A percentile compares a stretch with the other conserved stretches of the same genome.
Evolutionary conservation across 2,888 invertebrate genomes (phyloP).

Genomic region (Mesorhabditis spiculigera): DNA sequence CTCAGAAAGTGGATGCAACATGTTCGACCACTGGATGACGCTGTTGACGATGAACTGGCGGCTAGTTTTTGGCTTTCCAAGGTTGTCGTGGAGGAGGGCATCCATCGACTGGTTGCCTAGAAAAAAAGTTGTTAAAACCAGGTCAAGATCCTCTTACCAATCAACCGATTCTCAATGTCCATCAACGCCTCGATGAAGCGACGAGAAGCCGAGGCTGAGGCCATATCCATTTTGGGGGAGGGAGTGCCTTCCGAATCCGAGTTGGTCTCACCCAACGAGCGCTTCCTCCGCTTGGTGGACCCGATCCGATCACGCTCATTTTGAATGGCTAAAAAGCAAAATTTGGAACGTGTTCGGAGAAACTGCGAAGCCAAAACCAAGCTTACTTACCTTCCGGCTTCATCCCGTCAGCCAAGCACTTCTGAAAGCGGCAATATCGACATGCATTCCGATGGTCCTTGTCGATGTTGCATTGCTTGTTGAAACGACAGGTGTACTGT

Average conservation of each 20-base stretch:
- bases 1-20: conserved; percentile 52
- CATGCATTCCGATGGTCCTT: conserved; percentile 59
- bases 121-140: not conserved
- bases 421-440: conserved; percentile 57
- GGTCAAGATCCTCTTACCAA: conserved; percentile 7
- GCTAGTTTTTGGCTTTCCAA: conserved; percentile 19
- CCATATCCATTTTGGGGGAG: conserved; percentile 25
- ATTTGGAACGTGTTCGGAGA: not conserved
- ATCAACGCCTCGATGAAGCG: conserved; percentile 44
- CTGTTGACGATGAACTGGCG: conserved; percentile 40
- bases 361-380: not conserved
- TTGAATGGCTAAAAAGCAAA: conserved; percentile 76
- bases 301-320: conserved; percentile 91
- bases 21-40: conserved; percentile 51
- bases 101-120: conserved; percentile 34
- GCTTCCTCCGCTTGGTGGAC: conserved; percentile 50
- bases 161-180: conserved; percentile 47
- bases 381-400: conserved; percentile 43
- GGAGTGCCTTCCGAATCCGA: conserved; percentile 39
- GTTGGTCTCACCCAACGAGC: conserved; percentile 34
- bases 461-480: conserved; percentile 56
- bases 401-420: conserved; percentile 58
- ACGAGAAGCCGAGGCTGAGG: conserved; percentile 28
- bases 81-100: conserved; percentile 31
- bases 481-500: conserved; percentile 58